Conservation (phyloP, 2,113 vertebrate species). For the Trichomycterus rosablanca region DNA sequence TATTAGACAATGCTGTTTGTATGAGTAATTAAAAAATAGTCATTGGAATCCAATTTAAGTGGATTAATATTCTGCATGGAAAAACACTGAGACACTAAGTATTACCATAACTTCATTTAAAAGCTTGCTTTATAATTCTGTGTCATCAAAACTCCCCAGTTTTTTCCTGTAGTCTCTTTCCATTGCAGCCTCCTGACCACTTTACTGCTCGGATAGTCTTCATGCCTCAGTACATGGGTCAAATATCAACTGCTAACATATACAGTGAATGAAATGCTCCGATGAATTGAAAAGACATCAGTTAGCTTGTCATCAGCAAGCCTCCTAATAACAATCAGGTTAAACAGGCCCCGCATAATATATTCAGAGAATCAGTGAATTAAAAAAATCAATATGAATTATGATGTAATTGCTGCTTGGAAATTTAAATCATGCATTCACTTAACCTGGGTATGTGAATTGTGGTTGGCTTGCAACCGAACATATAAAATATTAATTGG, state of each 20-base stretch:
- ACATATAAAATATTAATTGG: conserved; percentile 33
- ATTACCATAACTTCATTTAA: too few relatives aligned
- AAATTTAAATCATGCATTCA: conserved; percentile 43
- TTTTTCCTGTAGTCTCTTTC: background rate
- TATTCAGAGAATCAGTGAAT: conserved; percentile 42
- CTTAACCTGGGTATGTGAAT: conserved; percentile 36
- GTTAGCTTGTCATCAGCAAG: conserved; percentile 48
- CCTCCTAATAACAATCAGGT: conserved; percentile 45
- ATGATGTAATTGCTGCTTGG: conserved; percentile 37
- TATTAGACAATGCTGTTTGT: too few relatives aligned
- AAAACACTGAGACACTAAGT: too few relatives aligned
- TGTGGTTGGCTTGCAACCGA: conserved; percentile 26
- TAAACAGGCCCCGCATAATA: conserved; percentile 47
- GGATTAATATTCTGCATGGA: too few relatives aligned
- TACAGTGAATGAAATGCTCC: conserved; percentile 33
- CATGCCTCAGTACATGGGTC: conserved; percentile 18
- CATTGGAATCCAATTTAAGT: too few relatives aligned
- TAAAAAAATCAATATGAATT: conserved; percentile 35
- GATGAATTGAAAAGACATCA: conserved; percentile 46
- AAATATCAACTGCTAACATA: conserved; percentile 39
- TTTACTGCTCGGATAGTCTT: conserved; percentile 12
- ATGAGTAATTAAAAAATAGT: too few relatives aligned
- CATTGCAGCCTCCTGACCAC: background rate
- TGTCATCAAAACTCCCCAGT: background rate
- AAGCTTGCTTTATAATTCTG: too few relatives aligned